Base-by-base conservation (phyloP, 2,113 vertebrate genomes). In the Agelaius phoeniceus region DNA sequence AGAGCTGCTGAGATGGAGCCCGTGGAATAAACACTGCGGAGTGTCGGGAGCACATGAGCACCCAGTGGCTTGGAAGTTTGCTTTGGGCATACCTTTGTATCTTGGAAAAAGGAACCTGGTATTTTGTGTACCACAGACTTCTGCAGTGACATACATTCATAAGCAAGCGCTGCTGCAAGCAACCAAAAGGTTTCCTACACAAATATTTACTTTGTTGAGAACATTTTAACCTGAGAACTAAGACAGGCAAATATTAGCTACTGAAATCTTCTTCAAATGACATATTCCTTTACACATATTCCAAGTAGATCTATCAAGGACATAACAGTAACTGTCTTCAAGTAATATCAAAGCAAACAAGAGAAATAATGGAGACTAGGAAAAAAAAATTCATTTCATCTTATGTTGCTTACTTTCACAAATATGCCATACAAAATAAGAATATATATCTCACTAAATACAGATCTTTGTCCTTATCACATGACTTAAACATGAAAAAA, bases 111-210 rank as follows among this genome's bases (percentile, higher is more conserved):
- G 20, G 33, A 84, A 87, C 62, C 41, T 10, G 18, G 28, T 49
- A 3, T 67, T 84, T 49, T 61, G 35, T n/a, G 46, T 35, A 57
- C 55, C 33, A 37, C 1, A 55, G 82, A 37, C 31, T 94, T 87
- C 92, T 95, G 90, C 96, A 92, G 93, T 51, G 84, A n/a, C 23
- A 5, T 16, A 88, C 44, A 87, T 84, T 78, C 80, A 51, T 43
- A 87, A 95, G 52, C 57, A 84, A 94, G 65, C 31, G 44, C 76
- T 90, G 86, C 80, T 94, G 80, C 52, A 61, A 84, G 80, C 73
- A 84, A 30, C 28, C 28, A 35, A 79, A 84, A 87, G 39, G n/a
- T 28, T 55, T 62, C 62, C 41, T 54, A 22, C 15, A 27, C 37
- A 78, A 90, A 63, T 76, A 82, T 87, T 89, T 81, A 90, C 73